These are phyloP conservation scores for Hedya salicella DNA, from an alignment of 2,888 invertebrate genomes.

Conservation along the genomic window DNA sequence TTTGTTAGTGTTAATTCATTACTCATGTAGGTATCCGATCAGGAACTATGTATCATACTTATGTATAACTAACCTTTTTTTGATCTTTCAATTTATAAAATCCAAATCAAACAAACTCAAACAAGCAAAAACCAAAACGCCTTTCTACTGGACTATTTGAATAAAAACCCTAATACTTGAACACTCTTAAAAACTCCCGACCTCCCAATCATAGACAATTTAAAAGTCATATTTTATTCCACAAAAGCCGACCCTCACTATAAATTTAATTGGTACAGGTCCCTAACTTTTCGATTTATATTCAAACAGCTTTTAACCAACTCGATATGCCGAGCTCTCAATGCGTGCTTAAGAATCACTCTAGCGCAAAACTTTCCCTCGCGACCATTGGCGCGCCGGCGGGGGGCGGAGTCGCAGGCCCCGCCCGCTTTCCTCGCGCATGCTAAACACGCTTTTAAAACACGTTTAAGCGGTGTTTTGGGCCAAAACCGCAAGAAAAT, in stretches of 20 bases:
- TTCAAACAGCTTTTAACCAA: conserved; percentile 84
- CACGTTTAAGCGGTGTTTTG: conserved; percentile 85
- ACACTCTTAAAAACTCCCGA: conserved; percentile 15
- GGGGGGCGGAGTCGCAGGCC: conserved; percentile 62
- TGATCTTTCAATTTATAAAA: too few species aligned
- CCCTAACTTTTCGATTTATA: conserved; percentile 85
- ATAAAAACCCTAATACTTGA: background rate
- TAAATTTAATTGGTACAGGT: conserved; percentile 82
- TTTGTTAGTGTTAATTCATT: too few species aligned
- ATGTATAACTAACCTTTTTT: too few species aligned
- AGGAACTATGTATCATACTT: too few species aligned
- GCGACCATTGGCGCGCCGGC: conserved; percentile 61
- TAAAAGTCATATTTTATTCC: conserved; percentile 52
- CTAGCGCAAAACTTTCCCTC: conserved; percentile 66
- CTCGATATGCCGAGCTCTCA: conserved; percentile 78
- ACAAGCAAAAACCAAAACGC: too few species aligned
- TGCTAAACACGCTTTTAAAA: conserved; percentile 80
- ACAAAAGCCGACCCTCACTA: conserved; percentile 61
- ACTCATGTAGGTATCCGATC: too few species aligned
- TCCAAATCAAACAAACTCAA: too few species aligned
- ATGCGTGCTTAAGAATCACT: conserved; percentile 73
- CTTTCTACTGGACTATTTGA: background rate
- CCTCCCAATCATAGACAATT: conserved; percentile 45
- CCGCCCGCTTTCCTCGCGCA: conserved; percentile 74
- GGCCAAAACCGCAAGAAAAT: conserved; percentile 83